These are phyloP conservation scores for Cathartes aura DNA, from an alignment of 2,113 vertebrate species.

Conservation along the genomic window DNA sequence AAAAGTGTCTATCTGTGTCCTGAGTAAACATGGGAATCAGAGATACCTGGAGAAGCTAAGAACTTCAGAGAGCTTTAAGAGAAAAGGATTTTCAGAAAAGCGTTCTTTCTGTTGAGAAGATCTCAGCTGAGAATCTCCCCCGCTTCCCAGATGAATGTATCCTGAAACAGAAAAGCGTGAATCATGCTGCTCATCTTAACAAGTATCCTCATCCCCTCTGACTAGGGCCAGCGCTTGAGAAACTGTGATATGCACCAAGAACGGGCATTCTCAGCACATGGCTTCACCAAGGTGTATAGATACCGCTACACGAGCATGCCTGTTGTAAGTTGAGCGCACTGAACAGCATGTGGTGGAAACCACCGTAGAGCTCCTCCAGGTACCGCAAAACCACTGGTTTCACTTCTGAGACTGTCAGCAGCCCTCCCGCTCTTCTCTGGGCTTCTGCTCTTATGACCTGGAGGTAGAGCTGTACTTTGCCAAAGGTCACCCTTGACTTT, in stretches of 20 bases:
- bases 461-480: not conserved
- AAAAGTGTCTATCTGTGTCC: not conserved
- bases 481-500: not conserved
- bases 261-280: not conserved
- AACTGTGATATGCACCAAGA: not conserved
- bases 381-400: not conserved
- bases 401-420: not conserved
- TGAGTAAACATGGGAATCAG: not conserved
- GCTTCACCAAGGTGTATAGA: rapidly evolving
- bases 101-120: not conserved
- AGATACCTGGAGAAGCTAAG: not conserved
- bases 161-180: not conserved
- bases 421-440: not conserved
- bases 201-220: not conserved
- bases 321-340: too few species aligned
- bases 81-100: not conserved
- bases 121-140: not conserved
- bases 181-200: not conserved
- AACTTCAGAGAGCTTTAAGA: not conserved
- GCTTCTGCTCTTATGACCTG: not conserved
- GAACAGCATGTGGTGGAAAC: not conserved
- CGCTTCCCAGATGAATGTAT: not conserved
- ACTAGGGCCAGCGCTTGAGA: not conserved
- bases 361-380: not conserved
- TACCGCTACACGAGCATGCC: not conserved